A percentile compares a stretch with the other conserved stretches of the same genome.
These are phyloP conservation scores for Gasterosteus nipponicus DNA, from an alignment of 2,113 vertebrate genomes.

Conservation along the genomic window DNA sequence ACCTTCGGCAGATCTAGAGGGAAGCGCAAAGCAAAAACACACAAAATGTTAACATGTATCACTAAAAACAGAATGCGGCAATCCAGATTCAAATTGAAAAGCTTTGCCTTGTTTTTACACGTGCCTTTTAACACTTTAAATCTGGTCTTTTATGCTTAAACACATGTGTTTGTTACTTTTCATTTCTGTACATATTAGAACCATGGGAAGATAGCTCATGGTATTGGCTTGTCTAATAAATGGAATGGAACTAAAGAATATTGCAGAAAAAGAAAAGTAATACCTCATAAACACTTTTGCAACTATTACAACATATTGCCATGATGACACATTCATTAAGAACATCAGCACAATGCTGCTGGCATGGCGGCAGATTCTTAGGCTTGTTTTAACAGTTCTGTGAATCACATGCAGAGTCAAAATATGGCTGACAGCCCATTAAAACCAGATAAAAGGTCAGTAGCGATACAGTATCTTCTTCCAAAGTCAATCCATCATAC, in stretches of 20 bases:
- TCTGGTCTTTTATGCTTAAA: not conserved
- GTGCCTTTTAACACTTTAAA: not conserved
- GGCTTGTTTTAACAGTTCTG: constrained; percentile 4
- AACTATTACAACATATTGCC: not conserved
- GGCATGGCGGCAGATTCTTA: not conserved
- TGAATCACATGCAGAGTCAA: not conserved
- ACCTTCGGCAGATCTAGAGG: constrained; percentile 91
- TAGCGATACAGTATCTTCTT: not conserved
- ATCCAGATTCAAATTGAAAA: not conserved
- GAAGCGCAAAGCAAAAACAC: not conserved
- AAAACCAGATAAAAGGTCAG: not conserved
- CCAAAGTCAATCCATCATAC: constrained; percentile 5
- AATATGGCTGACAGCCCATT: not conserved
- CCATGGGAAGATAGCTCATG: not conserved
- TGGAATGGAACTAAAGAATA: not conserved
- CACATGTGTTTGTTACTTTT: not conserved
- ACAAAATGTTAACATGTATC: not conserved
- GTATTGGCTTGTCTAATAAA: not conserved
- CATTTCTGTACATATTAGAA: not conserved
- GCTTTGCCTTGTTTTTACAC: not conserved
- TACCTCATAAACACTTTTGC: not conserved
- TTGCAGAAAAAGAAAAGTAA: not conserved
- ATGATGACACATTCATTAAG: not conserved
- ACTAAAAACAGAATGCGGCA: not conserved
- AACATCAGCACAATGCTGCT: not conserved